Evolutionary conservation across 2,888 invertebrate genomes (phyloP).

Genomic region (Drosophila ezoana): DNA sequence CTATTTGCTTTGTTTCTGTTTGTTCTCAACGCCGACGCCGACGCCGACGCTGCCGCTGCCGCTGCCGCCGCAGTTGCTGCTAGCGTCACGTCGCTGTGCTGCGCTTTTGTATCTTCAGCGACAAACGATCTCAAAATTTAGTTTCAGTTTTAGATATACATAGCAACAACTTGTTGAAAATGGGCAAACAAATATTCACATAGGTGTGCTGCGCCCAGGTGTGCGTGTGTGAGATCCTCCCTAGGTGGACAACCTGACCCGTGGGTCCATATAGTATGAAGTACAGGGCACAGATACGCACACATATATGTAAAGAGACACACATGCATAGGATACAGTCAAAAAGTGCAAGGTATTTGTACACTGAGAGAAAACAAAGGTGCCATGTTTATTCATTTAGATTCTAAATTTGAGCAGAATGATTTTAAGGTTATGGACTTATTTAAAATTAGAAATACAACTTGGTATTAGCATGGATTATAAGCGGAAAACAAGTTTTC

Average conservation of each 20-base stretch:
- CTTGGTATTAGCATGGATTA: no score
- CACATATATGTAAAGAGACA: background rate
- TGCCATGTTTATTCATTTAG: background rate
- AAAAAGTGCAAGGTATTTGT: slow-evolving; percentile 15
- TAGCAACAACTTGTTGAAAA: slow-evolving; percentile 69
- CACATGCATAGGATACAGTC: slow-evolving; percentile 7
- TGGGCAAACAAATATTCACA: slow-evolving; percentile 61
- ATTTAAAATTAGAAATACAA: no score
- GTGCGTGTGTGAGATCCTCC: slow-evolving; percentile 6
- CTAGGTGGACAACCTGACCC: slow-evolving; percentile 22
- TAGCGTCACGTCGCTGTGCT: slow-evolving; percentile 23
- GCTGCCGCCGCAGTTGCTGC: slow-evolving; percentile 7
- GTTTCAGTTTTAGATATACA: slow-evolving; percentile 58
- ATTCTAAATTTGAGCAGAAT: no score
- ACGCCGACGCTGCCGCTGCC: background rate
- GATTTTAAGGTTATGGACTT: no score
- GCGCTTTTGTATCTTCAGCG: slow-evolving; percentile 40
- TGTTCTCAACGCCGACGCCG: slow-evolving; percentile 62
- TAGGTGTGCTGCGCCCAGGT: slow-evolving; percentile 7
- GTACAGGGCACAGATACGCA: slow-evolving; percentile 16
- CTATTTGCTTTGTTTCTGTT: slow-evolving; percentile 78
- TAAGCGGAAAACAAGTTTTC: no score
- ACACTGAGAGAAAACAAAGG: slow-evolving; percentile 14
- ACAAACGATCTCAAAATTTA: slow-evolving; percentile 54
- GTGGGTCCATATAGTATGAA: slow-evolving; percentile 22